Conservation (phyloP, 2,888 invertebrate genomes). For the Tenthredo scrophulariae region DNA sequence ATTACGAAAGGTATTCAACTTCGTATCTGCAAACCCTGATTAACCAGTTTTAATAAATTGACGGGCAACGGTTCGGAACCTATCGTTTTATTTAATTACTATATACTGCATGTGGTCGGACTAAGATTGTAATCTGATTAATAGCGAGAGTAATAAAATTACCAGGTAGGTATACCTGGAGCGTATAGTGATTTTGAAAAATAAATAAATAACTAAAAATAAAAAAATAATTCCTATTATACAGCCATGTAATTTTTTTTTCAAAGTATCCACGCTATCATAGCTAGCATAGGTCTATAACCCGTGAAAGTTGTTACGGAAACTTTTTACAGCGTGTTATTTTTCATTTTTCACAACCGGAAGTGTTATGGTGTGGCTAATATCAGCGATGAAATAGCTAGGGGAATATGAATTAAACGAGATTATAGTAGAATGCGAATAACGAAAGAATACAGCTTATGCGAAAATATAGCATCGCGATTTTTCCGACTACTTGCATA, state of each 20-base stretch:
- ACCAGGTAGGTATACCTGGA: background rate
- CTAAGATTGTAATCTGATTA: constrained; percentile 34
- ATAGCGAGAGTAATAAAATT: constrained; percentile 6
- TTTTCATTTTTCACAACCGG: too few relatives aligned
- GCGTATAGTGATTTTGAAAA: background rate
- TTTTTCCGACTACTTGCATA: background rate
- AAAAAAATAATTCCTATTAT: background rate
- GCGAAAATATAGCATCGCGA: background rate
- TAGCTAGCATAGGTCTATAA: background rate
- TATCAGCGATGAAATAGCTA: too few relatives aligned
- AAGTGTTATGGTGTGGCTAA: too few relatives aligned
- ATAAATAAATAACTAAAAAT: background rate
- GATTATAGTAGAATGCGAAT: background rate
- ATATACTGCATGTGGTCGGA: background rate
- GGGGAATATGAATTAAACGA: too few relatives aligned
- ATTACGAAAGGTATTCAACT: constrained; percentile 33
- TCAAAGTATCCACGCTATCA: background rate
- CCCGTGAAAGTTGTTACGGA: background rate
- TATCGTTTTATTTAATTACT: constrained; percentile 37
- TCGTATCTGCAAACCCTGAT: background rate
- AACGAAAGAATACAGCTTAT: background rate
- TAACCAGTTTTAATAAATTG: constrained; percentile 40
- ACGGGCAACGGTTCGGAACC: constrained; percentile 22
- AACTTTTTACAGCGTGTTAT: background rate
- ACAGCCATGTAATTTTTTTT: background rate